Evolutionary conservation across 2,888 invertebrate species (phyloP).

Genomic region (Drosophila recens): DNA sequence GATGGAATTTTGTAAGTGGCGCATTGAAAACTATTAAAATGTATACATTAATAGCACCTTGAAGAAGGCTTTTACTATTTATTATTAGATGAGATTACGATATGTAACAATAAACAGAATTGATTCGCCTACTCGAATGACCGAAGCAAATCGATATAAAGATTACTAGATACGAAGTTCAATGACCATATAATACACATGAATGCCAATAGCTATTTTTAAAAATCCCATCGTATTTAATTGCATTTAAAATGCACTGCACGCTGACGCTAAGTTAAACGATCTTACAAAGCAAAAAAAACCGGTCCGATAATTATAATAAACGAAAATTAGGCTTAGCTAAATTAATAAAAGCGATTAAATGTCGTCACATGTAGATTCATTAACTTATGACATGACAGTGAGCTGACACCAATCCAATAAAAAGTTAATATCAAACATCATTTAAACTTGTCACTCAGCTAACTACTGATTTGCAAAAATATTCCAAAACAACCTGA

Average conservation of each 20-base stretch:
- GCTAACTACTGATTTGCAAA: too few species aligned
- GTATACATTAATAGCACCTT: neutral
- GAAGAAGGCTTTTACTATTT: neutral
- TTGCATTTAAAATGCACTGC: neutral
- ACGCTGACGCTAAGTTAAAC: neutral
- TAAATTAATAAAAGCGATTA: slow-evolving; percentile 6
- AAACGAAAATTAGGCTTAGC: slow-evolving; percentile 4
- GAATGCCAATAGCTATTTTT: neutral
- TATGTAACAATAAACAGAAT: neutral
- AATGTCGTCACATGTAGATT: neutral
- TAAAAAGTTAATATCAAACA: neutral
- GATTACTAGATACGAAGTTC: slow-evolving; percentile 9
- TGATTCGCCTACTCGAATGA: neutral
- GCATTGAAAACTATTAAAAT: slow-evolving; percentile 8
- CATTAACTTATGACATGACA: neutral
- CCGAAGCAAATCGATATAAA: slow-evolving; percentile 4
- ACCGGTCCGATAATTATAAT: neutral
- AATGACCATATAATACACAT: slow-evolving; percentile 10
- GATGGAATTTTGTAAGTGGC: slow-evolving; percentile 17
- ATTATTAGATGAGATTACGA: neutral
- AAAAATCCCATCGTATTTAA: slow-evolving; percentile 1
- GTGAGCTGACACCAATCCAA: neutral
- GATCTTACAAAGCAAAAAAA: neutral
- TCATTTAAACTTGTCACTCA: neutral
- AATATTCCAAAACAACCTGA: neutral